phyloP scores from a whole-genome alignment of 2,797 vertebrate genomes.

The Phaenicophaeus curvirostris region DNA sequence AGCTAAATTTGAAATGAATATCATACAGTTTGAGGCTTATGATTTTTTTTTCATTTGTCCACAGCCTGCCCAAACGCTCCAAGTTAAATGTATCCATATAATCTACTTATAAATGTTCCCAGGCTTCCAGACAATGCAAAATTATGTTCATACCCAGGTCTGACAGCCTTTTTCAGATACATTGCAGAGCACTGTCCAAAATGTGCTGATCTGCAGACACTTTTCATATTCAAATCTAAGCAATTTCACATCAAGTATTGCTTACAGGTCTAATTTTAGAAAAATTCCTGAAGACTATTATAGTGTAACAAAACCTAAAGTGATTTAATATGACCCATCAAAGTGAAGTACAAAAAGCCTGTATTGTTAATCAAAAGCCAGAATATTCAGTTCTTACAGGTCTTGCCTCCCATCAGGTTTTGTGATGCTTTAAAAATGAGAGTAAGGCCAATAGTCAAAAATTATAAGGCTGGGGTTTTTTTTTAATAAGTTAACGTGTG shows the following conservation, averaged over 20 bases:
- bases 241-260: constrained; percentile 44
- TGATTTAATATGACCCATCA: not conserved
- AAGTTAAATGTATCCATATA: constrained; percentile 12
- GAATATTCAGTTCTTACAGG: not conserved
- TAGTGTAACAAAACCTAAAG: not conserved
- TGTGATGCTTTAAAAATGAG: not conserved
- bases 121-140: constrained; percentile 52
- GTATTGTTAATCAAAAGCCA: not conserved
- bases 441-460: constrained; percentile 23
- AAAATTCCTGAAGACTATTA: constrained; percentile 4
- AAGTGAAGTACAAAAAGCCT: not conserved
- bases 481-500: constrained; percentile 25
- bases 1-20: not conserved
- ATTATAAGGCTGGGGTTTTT: not conserved
- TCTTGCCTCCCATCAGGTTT: not conserved
- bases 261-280: constrained; percentile 36
- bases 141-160: constrained; percentile 11
- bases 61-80: not conserved
- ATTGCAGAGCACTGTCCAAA: not conserved
- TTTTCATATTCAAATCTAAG: constrained; percentile 34
- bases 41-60: not conserved
- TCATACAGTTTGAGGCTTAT: not conserved
- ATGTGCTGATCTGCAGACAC: not conserved
- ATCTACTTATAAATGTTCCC: constrained; percentile 50
- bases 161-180: constrained; percentile 17